These are phyloP conservation scores for Chelon auratus DNA, from an alignment of 2,797 vertebrate genomes.

Conservation along the genomic window DNA sequence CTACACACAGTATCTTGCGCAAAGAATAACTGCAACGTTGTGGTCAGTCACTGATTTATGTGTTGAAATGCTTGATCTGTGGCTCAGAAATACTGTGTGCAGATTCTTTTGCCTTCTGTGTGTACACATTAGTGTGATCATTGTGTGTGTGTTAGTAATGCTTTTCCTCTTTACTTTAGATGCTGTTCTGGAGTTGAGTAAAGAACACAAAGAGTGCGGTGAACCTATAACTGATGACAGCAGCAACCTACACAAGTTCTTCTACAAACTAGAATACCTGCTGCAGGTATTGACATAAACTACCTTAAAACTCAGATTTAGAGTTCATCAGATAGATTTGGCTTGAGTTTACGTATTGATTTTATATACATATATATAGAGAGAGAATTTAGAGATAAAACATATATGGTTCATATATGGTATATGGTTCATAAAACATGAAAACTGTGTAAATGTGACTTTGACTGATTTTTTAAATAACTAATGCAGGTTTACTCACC, in stretches of 20 bases:
- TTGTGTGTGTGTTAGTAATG: slow-evolving; percentile 4
- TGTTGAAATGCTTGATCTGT: not conserved
- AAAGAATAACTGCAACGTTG: no score
- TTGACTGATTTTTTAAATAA: no score
- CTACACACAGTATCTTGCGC: no score
- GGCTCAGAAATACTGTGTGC: not conserved
- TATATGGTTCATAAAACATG: no score
- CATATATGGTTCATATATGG: no score
- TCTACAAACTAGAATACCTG: slow-evolving; percentile 96
- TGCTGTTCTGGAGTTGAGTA: slow-evolving; percentile 91
- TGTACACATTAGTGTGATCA: not conserved
- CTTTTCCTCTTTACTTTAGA: slow-evolving; percentile 76
- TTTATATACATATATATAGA: no score
- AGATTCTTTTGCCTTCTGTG: not conserved
- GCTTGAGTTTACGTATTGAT: not conserved
- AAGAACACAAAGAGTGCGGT: slow-evolving; percentile 89
- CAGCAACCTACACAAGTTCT: slow-evolving; percentile 93
- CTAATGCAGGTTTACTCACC: no score
- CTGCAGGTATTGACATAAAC: slow-evolving; percentile 87
- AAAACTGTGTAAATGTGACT: no score
- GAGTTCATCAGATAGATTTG: not conserved
- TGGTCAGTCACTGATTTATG: not conserved
- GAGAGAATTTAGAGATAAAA: no score
- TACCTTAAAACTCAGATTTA: not conserved
- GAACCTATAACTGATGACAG: slow-evolving; percentile 96